phyloP scores from a whole-genome alignment of 1,140 invertebrate genomes.

The Carposina sasakii region DNA sequence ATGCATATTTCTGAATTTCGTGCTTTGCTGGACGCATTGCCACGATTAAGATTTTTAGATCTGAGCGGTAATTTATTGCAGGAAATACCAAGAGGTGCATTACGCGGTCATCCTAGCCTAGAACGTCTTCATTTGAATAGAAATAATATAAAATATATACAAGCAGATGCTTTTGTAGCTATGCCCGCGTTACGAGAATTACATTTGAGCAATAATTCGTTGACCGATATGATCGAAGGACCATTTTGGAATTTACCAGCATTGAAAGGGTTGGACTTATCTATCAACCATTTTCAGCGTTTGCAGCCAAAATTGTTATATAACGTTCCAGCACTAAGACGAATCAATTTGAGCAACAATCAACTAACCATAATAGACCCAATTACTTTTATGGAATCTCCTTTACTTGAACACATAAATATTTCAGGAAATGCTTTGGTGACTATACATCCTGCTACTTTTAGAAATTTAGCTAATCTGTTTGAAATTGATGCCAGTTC shows the following conservation, averaged over 20 bases:
- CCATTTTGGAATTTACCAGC: constrained; percentile 88
- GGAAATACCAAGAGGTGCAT: constrained; percentile 81
- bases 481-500: constrained; percentile 86
- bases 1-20: constrained; percentile 80
- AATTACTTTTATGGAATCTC: constrained; percentile 80
- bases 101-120: constrained; percentile 84
- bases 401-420: constrained; percentile 84
- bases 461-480: constrained; percentile 80
- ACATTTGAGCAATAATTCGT: constrained; percentile 84
- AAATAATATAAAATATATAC: constrained; percentile 82
- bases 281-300: constrained; percentile 81
- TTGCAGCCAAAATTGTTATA: constrained; percentile 80
- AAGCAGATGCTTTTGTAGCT: constrained; percentile 82
- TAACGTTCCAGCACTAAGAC: constrained; percentile 82
- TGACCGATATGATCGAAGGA: constrained; percentile 76
- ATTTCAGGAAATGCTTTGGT: constrained; percentile 82
- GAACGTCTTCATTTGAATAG: constrained; percentile 87
- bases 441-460: constrained; percentile 80
- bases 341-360: constrained; percentile 87
- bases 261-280: constrained; percentile 86
- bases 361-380: constrained; percentile 80
- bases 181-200: constrained; percentile 88
- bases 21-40: constrained; percentile 82
- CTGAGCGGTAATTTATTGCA: constrained; percentile 82
- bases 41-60: constrained; percentile 83